phyloP scores from a whole-genome alignment of 2,797 vertebrate species.

The Margarornis squamiger region DNA sequence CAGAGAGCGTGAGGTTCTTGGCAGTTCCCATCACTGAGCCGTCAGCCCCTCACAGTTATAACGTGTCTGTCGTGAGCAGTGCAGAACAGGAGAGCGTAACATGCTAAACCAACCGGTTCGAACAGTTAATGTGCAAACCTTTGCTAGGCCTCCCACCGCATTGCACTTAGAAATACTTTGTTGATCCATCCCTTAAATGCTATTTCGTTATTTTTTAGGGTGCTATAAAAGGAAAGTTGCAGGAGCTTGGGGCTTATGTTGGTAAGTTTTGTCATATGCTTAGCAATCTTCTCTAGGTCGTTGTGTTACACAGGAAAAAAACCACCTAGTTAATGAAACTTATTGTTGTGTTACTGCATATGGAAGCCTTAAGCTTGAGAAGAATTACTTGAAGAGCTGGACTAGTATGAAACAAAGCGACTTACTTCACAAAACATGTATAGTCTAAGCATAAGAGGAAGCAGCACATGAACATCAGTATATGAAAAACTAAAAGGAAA shows the following conservation, averaged over 20 bases:
- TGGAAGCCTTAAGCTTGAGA: neutral
- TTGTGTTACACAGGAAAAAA: neutral
- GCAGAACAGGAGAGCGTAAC: neutral
- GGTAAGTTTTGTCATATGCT: slow-evolving; percentile 80
- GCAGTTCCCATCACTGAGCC: neutral
- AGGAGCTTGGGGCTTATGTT: slow-evolving; percentile 95
- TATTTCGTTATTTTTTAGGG: slow-evolving; percentile 78
- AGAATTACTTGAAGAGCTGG: neutral
- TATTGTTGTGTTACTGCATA: neutral
- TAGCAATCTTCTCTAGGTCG: neutral
- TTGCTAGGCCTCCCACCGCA: neutral
- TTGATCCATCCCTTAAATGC: neutral
- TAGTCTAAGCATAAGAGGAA: neutral
- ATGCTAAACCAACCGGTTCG: accelerated
- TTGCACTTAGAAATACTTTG: neutral
- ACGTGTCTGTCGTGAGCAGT: accelerated
- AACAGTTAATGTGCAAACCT: neutral
- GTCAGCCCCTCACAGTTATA: neutral
- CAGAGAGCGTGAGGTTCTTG: neutral
- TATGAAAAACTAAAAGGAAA: neutral
- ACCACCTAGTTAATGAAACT: neutral
- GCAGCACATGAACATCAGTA: neutral
- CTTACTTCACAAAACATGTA: neutral
- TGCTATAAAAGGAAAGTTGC: slow-evolving; percentile 95
- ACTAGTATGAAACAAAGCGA: neutral